These are phyloP conservation scores for Pogona vitticeps DNA, from an alignment of 2,113 vertebrate genomes.

Conservation along the genomic window DNA sequence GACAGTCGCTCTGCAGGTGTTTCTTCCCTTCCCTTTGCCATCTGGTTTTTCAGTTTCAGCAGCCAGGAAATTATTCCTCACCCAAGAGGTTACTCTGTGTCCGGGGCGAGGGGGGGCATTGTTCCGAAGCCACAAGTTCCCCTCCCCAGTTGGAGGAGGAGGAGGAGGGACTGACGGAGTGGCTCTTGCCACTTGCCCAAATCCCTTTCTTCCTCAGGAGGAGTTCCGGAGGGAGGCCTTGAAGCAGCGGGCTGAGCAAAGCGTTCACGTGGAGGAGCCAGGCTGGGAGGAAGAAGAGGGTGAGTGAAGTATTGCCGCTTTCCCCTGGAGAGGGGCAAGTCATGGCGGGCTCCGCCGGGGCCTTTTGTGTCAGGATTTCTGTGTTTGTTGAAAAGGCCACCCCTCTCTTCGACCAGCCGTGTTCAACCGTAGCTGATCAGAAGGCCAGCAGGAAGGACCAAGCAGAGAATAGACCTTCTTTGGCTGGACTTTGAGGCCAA, in stretches of 20 bases:
- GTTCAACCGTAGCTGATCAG: no score
- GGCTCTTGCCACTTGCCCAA: neutral
- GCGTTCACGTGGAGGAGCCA: slow-evolving; percentile 84
- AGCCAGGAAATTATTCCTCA: neutral
- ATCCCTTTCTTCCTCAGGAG: slow-evolving; percentile 76
- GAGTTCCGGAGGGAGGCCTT: slow-evolving; percentile 91
- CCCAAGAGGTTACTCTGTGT: no score
- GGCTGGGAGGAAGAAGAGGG: slow-evolving; percentile 95
- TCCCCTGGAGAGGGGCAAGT: neutral
- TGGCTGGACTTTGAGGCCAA: neutral
- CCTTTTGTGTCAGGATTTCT: no score
- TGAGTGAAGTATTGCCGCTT: slow-evolving; percentile 45
- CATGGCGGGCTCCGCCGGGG: neutral
- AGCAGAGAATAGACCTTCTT: neutral
- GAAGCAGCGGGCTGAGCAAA: slow-evolving; percentile 93
- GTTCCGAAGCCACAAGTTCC: neutral
- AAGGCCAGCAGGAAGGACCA: neutral
- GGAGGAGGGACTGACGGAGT: neutral
- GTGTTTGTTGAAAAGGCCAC: neutral
- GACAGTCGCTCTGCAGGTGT: neutral
- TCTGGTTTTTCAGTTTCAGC: no score
- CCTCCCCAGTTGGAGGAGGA: neutral
- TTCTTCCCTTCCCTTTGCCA: neutral
- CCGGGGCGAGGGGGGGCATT: slow-evolving; percentile 2
- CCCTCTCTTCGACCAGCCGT: neutral